Evolutionary conservation across 2,113 vertebrate species (phyloP), one percentile per base, ranked within the genome.

Genomic region (Engraulis encrasicolus): DNA sequence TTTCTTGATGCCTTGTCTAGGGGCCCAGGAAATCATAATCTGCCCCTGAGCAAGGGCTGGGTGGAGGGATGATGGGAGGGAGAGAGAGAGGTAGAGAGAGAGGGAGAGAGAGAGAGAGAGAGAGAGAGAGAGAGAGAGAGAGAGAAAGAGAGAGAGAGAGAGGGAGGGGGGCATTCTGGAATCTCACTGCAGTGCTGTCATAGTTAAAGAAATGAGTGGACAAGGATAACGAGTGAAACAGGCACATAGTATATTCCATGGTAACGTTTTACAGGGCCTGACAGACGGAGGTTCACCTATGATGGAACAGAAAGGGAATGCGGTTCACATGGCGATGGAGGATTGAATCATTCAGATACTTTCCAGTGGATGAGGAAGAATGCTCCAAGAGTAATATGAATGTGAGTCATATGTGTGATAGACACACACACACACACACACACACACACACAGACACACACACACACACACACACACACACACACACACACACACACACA

Each of bases 161-260:
- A 5, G 54, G 20, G 20, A 2, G 58, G 27, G 11, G 9, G 23
- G 23, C 23, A 11, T 66, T 66, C 58, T 66, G 58, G 58, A 66
- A 66, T 66, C 58, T 66, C 58, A n/a, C 58, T 66, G 58, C 58
- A 66, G 58, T 66, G 58, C 27, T 66, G 31, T 66, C 54, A 61
- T 61, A 61, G 20, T 61, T 23, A 23, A 7, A 61, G 54, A 61
- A 61, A 61, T 61, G 54, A 61, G 20, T 23, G 54, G 5, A 11
- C 54, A 61, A 61, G 54, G 54, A 61, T 61, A 61, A 61, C 27
- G 54, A 61, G 54, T 23, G 7, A 61, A 61, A 11, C 54, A 61
- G 54, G 27, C 54, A 23, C n/a, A n/a, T n/a, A n/a, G n/a, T n/a
- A n/a, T 27, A 66, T 66, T 23, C 58, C n/a, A 23, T 66, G 58